Conservation (phyloP, 2,797 vertebrate genomes). For the Hyperoplus immaculatus region DNA sequence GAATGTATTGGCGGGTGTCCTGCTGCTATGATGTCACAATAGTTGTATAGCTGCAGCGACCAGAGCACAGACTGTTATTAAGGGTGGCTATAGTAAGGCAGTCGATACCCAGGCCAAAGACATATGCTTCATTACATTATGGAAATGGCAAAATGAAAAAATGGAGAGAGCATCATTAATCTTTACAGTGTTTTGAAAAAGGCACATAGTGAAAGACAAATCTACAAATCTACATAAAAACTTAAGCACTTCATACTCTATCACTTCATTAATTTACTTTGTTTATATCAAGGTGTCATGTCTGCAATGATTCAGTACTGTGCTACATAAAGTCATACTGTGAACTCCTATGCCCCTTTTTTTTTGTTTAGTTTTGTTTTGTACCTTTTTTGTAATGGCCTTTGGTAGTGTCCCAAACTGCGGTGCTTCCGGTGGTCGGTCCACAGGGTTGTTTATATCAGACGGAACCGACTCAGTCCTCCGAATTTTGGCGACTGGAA, state of each 20-base stretch:
- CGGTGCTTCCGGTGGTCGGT: constrained; percentile 91
- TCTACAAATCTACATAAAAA: too few species aligned
- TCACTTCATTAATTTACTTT: neutral
- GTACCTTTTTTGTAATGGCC: constrained; percentile 97
- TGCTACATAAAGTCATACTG: neutral
- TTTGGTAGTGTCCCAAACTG: constrained; percentile 97
- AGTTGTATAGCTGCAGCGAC: too few species aligned
- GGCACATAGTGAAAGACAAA: neutral
- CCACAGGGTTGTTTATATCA: constrained; percentile 98
- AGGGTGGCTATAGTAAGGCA: too few species aligned
- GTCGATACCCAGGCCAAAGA: too few species aligned
- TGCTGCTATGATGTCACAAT: too few species aligned
- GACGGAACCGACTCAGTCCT: constrained; percentile 98
- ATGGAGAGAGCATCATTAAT: neutral
- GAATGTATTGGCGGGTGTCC: too few species aligned
- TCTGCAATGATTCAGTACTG: neutral
- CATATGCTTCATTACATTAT: neutral
- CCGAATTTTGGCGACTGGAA: constrained; percentile 92
- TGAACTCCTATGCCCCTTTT: neutral
- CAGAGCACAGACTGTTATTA: too few species aligned
- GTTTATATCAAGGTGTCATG: neutral
- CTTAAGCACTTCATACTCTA: too few species aligned
- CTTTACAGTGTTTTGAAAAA: neutral
- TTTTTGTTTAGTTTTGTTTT: neutral
- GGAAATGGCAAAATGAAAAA: neutral